Evolutionary conservation across 2,888 invertebrate genomes (phyloP).

Genomic region (Caenorhabditis sp.): DNA sequence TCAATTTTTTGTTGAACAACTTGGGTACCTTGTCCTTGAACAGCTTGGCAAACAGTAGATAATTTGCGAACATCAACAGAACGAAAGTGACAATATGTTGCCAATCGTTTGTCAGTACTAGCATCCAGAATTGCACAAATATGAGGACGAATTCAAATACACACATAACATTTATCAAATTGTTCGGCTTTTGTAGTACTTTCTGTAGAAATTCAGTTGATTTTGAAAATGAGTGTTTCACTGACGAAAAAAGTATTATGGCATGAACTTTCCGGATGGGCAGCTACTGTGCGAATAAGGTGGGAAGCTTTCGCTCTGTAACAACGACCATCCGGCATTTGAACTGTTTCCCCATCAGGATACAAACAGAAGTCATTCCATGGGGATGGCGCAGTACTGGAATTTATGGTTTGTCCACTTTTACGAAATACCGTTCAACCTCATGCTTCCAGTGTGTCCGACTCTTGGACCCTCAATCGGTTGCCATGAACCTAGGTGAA

Average conservation of each 20-base stretch:
- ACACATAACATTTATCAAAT: slow-evolving; percentile 86
- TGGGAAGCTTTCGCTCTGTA: slow-evolving; percentile 62
- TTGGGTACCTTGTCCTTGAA: slow-evolving; percentile 86
- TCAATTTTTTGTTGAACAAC: too few relatives aligned
- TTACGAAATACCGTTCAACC: slow-evolving; percentile 6
- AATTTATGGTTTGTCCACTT: slow-evolving; percentile 12
- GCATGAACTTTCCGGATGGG: slow-evolving; percentile 90
- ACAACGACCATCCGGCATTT: slow-evolving; percentile 68
- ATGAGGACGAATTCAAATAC: slow-evolving; percentile 85
- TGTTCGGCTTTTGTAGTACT: slow-evolving; percentile 92
- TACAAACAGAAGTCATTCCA: slow-evolving; percentile 64
- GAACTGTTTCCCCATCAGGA: slow-evolving; percentile 66
- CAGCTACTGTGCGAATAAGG: slow-evolving; percentile 87
- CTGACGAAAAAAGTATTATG: slow-evolving; percentile 93
- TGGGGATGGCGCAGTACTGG: slow-evolving; percentile 64
- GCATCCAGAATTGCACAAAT: slow-evolving; percentile 88
- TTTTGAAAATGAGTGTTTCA: slow-evolving; percentile 72
- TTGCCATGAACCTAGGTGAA: slow-evolving; percentile 92
- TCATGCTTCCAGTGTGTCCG: slow-evolving; percentile 66
- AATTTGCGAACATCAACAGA: slow-evolving; percentile 92
- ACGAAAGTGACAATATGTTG: slow-evolving; percentile 92
- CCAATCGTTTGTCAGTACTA: slow-evolving; percentile 92
- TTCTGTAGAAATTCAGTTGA: slow-evolving; percentile 86
- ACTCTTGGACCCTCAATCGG: slow-evolving; percentile 80
- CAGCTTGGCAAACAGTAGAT: slow-evolving; percentile 93